Base-by-base conservation (phyloP, 2,797 vertebrate genomes). In the Melanotaenia parkinsoni region DNA sequence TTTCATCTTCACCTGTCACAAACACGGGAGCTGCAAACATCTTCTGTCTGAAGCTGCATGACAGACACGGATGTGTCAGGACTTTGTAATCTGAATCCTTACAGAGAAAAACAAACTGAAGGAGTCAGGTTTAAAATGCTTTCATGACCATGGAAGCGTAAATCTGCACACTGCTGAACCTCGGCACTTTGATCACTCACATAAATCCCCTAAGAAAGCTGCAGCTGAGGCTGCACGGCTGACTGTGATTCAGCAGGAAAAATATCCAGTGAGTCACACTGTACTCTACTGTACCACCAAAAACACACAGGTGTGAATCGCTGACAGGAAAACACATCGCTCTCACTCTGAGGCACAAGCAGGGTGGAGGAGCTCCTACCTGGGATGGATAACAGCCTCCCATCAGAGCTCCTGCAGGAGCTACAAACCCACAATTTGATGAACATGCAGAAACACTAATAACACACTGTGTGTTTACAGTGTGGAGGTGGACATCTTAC, bases 211-310 rank as follows among this genome's bases (percentile, higher is more conserved):
- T 74, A 43, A 59, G 66, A 87, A 77, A 70, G 75, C 69, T 75
- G 45, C 37, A 67, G 74, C 79, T 79, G 57, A 79, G 70, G 53
- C 65, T 56, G 78, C 80, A 47, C 2, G 18, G 45, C 45, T 47
- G 67, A 56, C 62, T 58, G 3, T 79, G 82, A 86, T 67, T 84
- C 78, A 81, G 72, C 61, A 33, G 60, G 58, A 43, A 74, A 83
- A 77, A 74, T 72, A 83, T 35, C 33, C 74, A 69, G 32, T 77
- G 79, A 87, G 73, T 82, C 79, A 81, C 20, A 18, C 74, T 80
- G 58, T 60, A 26, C 61, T 72, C 58, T 6, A 63, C 61, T 67
- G 67, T 69, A 54, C 64, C 35, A 59, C 37, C 64, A 45, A 20
- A 61, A 57, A 63, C 28, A 58, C 26, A 35, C 54, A 69, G 65